Evolutionary conservation across 2,797 vertebrate species (phyloP).

Genomic region (Melanitta fusca): DNA sequence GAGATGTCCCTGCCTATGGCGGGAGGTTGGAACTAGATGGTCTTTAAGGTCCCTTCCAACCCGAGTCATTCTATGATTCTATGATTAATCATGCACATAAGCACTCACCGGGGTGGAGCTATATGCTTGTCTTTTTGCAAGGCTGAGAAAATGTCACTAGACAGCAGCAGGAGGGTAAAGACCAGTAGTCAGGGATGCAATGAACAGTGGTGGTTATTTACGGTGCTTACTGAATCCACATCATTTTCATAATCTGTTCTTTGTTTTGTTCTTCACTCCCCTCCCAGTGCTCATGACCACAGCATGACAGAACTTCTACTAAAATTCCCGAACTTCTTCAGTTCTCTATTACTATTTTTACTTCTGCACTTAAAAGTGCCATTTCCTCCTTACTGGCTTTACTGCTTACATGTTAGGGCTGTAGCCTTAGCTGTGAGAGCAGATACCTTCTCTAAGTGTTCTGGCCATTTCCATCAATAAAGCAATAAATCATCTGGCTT

Average conservation of each 20-base stretch:
- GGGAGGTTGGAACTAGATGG: too few relatives aligned
- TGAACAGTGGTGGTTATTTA: neutral
- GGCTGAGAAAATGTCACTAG: neutral
- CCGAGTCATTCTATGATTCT: too few relatives aligned
- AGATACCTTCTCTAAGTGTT: neutral
- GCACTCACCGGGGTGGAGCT: neutral
- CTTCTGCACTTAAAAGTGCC: neutral
- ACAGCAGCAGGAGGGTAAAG: neutral
- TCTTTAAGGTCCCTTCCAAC: too few relatives aligned
- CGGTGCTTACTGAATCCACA: neutral
- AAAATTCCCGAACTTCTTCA: neutral
- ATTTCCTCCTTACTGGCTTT: neutral
- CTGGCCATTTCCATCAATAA: neutral
- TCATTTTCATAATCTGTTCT: neutral
- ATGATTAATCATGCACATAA: neutral
- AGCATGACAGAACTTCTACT: neutral
- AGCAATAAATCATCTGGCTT: neutral
- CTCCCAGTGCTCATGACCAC: neutral
- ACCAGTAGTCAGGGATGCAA: neutral
- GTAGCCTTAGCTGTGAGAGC: neutral
- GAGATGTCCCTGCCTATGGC: too few relatives aligned
- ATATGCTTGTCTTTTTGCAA: neutral
- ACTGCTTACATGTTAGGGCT: neutral
- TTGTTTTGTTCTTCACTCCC: neutral
- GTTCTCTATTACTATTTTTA: neutral